Base-by-base conservation (phyloP, 2,888 invertebrate species). In the Perithous albicinctus region DNA sequence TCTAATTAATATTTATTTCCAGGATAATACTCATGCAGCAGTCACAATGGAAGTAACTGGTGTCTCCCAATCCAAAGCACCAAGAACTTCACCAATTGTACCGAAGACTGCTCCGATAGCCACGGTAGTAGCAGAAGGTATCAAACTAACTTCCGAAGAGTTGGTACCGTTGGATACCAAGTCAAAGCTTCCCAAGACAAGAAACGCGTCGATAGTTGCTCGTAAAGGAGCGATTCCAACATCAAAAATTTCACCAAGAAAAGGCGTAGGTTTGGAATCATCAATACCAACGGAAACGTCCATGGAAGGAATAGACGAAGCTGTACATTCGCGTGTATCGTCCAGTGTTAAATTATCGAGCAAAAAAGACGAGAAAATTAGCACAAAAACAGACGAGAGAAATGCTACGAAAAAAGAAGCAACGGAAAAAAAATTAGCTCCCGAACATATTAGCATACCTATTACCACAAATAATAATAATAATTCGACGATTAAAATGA, bases 141-240 rank as follows among this genome's bases (percentile, higher is more conserved):
- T 80, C 2, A 59, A 78, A 8, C 8, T 83, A 54, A 76, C 70
- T n/a, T 12, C 54, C 26, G 41, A 75, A 7, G 67, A 73, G 10
- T 66, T 74, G 7, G 8, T 48, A 0, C n/a, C 54, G n/a, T 12
- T 29, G 0, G 59, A 72, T 38, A 5, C 54, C 15, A 74, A 70
- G 48, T 38, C 18, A 0, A 84, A 78, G 35, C 32, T 66, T 38
- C 74, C 84, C 8, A 83, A 80, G 38, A 69, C 61, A 35, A 61
- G 80, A 32, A 79, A 81, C 18, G 79, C 84, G 0, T 79, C 80
- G 1, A 72, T 85, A 8, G 83, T 82, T 0, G 77, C 81, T 1
- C 79, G 84, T 8, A 86, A 85, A 43, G 84, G 84, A 1, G 84
- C 48, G 1, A 5, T 64, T 4, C 48, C 74, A 6, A 66, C 32